Evolutionary conservation across 92 coral and sea anemone species (phyloP), one percentile per base, ranked within the genome.

Genomic region (Parazoanthus swiftii): DNA sequence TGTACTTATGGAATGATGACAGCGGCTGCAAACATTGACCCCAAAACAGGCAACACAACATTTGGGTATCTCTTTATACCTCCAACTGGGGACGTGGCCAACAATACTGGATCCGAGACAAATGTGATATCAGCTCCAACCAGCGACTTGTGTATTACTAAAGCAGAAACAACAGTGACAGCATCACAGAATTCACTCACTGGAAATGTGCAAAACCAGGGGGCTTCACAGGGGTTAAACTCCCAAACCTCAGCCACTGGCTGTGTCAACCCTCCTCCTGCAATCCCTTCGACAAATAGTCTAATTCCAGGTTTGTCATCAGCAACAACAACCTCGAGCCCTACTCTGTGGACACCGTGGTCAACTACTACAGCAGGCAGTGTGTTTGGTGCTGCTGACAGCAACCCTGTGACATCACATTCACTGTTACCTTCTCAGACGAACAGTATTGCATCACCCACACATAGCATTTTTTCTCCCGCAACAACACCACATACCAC

Each of bases 311-410:
- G 46, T 38, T 84, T 54, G 29, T 76, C 76, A 1, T 82, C 88
- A 58, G 56, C 25, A 23, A 36, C 48, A 39, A 58, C 86, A 42
- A 78, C 86, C 14, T 73, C 79, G 29, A 77, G 66, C 59, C 8
- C 88, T 72, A 29, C 88, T 25, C 36, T 84, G 21, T 84, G 87
- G 87, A 84, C 87, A 46, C 87, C 87, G 8, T 84, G 87, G 87
- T 84, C 87, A 46, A 84, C 87, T 5, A 84, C 89, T 18, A 18
- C 89, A 39, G 54, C 81, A 37, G 89, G 56, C 37, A 54, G 10
- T 50, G 38, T 20, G 26, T 18, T 15, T 11, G 43, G 82, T 56
- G 80, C 43, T 18, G 3, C 71, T 20, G 75, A 50, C 4, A 84
- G 18, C 36, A 44, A 44, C 43, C 70, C 79, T 36, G 59, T 84